Conservation (phyloP, 2,113 vertebrate genomes). For the Corythaixoides concolor region DNA sequence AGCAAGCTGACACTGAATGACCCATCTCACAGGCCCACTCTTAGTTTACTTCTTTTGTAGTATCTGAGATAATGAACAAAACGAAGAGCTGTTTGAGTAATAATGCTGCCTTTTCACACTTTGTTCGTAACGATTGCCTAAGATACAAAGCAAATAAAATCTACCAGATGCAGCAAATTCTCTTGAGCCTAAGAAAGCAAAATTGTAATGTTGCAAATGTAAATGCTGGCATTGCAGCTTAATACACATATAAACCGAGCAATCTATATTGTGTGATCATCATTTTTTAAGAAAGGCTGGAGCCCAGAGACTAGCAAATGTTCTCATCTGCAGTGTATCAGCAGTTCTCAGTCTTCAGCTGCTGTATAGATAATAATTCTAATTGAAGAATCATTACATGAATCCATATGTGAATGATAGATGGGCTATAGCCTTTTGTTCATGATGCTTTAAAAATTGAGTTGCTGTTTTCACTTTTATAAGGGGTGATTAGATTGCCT, state of each 20-base stretch:
- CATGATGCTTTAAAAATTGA: conserved; percentile 26
- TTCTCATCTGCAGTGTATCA: conserved; percentile 69
- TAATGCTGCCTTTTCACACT: conserved; percentile 37
- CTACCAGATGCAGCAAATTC: conserved; percentile 52
- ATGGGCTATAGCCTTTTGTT: conserved; percentile 45
- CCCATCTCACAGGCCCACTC: not conserved
- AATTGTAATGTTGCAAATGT: conserved; percentile 41
- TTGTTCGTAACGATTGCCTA: conserved; percentile 20
- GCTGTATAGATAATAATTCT: conserved; percentile 75
- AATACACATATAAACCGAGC: conserved; percentile 39
- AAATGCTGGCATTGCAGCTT: conserved; percentile 67
- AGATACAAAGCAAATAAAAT: conserved; percentile 50
- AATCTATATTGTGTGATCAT: conserved; percentile 67
- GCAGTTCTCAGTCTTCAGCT: conserved; percentile 73
- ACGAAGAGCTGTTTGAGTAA: not conserved
- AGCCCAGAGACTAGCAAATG: conserved; percentile 68
- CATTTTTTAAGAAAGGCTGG: conserved; percentile 69
- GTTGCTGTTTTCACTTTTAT: conserved; percentile 30
- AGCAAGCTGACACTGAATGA: not conserved
- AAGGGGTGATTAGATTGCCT: not conserved
- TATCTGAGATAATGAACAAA: conserved; percentile 7
- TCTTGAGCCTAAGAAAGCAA: conserved; percentile 40
- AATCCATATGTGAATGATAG: conserved; percentile 67
- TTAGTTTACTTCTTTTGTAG: not conserved
- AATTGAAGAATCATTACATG: conserved; percentile 77